These are phyloP conservation scores for Drosophila burlai DNA, from an alignment of 1,140 invertebrate genomes.

Conservation along the genomic window DNA sequence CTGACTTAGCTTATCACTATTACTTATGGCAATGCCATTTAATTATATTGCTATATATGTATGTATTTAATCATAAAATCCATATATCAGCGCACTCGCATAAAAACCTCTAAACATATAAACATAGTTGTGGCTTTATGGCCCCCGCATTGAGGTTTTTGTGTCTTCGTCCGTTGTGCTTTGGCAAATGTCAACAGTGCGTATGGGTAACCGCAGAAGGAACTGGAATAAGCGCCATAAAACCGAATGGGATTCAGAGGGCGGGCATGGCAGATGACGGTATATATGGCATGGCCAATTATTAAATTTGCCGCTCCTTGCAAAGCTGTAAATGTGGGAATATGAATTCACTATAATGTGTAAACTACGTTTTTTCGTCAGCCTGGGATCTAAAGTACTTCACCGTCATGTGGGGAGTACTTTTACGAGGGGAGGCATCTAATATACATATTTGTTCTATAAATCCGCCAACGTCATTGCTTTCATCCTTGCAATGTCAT, in stretches of 20 bases:
- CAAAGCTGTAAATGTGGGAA: slow-evolving; percentile 17
- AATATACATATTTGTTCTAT: slow-evolving; percentile 13
- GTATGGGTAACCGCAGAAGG: slow-evolving; percentile 51
- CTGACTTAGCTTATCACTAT: slow-evolving; percentile 63
- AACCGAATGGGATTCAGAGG: not conserved
- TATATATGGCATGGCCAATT: slow-evolving; percentile 47
- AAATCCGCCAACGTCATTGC: slow-evolving; percentile 9
- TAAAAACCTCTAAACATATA: slow-evolving; percentile 29
- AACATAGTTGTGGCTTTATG: slow-evolving; percentile 58
- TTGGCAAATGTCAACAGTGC: slow-evolving; percentile 65
- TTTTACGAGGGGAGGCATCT: not conserved
- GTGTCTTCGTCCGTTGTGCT: slow-evolving; percentile 23
- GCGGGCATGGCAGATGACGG: not conserved
- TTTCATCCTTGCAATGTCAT: slow-evolving; percentile 1
- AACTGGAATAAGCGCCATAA: slow-evolving; percentile 33
- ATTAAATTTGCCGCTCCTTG: slow-evolving; percentile 54
- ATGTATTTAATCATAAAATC: slow-evolving; percentile 47
- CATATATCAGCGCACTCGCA: slow-evolving; percentile 30
- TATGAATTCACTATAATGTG: slow-evolving; percentile 27
- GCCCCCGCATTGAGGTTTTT: slow-evolving; percentile 55
- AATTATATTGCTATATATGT: slow-evolving; percentile 47
- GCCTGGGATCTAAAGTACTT: not conserved
- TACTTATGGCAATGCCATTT: slow-evolving; percentile 65
- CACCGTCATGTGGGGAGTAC: not conserved
- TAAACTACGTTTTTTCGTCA: slow-evolving; percentile 15